phyloP scores from a whole-genome alignment of 2,888 invertebrate genomes.

The Chirona hameri region DNA sequence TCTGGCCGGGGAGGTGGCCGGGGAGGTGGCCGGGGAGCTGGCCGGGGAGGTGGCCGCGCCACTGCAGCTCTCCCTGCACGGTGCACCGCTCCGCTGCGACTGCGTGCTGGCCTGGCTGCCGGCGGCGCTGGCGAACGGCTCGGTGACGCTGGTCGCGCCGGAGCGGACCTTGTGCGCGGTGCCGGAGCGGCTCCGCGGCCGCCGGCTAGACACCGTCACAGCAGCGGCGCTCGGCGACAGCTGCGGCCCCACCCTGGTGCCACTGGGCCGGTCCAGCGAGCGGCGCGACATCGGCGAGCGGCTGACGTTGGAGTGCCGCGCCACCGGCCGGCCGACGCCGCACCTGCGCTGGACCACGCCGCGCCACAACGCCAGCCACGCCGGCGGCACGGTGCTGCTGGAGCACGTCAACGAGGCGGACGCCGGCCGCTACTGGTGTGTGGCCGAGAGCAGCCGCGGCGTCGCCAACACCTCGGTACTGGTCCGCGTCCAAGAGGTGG shows the following conservation, averaged over 20 bases:
- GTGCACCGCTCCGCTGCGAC: conserved; percentile 51
- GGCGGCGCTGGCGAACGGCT: conserved; percentile 35
- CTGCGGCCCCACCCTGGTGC: conserved; percentile 44
- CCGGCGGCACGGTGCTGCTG: conserved; percentile 43
- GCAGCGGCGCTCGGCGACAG: conserved; percentile 41
- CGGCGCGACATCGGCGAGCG: conserved; percentile 46
- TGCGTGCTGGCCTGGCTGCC: conserved; percentile 45
- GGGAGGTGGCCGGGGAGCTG: conserved; percentile 33
- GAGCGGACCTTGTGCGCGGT: conserved; percentile 45
- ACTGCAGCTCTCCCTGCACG: conserved; percentile 46
- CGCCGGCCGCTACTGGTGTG: conserved; percentile 48
- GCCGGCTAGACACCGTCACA: conserved; percentile 42
- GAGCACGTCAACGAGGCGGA: conserved; percentile 44
- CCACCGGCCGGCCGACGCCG: conserved; percentile 49
- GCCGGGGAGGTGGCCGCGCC: neutral
- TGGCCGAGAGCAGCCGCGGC: conserved; percentile 46
- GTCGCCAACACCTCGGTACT: conserved; percentile 43
- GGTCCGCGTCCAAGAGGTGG: conserved; percentile 47
- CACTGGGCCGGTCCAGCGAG: conserved; percentile 40
- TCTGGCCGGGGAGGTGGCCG: conserved; percentile 44
- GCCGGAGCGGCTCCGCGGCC: conserved; percentile 42
- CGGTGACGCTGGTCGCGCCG: conserved; percentile 43
- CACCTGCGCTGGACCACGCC: conserved; percentile 48
- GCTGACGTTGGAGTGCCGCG: conserved; percentile 48
- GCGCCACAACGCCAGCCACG: conserved; percentile 43